Conservation (phyloP, 2,888 invertebrate species). For the Metacarcinus magister region DNA sequence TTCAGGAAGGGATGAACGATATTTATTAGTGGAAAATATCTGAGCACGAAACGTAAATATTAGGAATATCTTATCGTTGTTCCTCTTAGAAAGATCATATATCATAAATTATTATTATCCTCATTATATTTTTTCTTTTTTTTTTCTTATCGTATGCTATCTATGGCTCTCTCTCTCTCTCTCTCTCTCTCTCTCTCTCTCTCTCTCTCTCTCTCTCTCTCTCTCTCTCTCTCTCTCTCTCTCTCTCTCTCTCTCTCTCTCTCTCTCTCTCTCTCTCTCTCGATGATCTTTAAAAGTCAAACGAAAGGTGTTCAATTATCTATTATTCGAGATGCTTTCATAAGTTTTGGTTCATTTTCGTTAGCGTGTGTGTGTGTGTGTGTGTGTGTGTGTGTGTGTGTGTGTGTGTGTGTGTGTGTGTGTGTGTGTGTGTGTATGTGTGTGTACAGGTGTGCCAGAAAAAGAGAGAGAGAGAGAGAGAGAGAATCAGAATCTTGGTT, state of each 20-base stretch:
- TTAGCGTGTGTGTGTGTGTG: not conserved
- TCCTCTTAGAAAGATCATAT: slow-evolving; percentile 26
- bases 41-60: slow-evolving; percentile 36
- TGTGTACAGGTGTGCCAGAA: not conserved
- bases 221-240: slow-evolving; percentile 37
- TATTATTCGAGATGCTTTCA: not conserved
- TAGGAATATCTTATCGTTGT: slow-evolving; percentile 8
- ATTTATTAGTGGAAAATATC: slow-evolving; percentile 26
- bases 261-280: not conserved
- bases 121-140: not conserved
- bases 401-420: no score
- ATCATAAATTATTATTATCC: not conserved
- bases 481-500: not conserved
- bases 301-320: not conserved
- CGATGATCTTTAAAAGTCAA: slow-evolving; percentile 41
- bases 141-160: not conserved
- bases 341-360: not conserved
- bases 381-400: no score
- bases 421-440: not conserved
- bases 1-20: not conserved
- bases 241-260: slow-evolving; percentile 6
- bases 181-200: slow-evolving; percentile 12
- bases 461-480: slow-evolving; percentile 38
- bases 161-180: not conserved
- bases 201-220: slow-evolving; percentile 48